Evolutionary conservation across 2,797 vertebrate genomes (phyloP).

Genomic region (Pangasius sanitwongsei): DNA sequence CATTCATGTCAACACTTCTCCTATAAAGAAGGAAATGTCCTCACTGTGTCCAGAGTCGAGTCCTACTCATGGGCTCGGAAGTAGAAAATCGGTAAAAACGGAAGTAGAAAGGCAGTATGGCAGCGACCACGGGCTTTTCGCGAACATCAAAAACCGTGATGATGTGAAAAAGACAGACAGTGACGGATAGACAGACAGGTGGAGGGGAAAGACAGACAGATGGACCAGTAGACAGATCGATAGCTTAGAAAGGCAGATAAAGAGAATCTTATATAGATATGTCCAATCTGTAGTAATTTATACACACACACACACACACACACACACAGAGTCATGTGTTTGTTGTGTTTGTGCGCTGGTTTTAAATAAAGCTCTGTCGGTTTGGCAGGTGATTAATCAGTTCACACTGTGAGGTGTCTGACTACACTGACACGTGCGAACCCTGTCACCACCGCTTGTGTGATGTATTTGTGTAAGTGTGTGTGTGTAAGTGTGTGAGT

Average conservation of each 20-base stretch:
- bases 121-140: no score
- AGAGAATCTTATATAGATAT: neutral
- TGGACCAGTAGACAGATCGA: no score
- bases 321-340: neutral
- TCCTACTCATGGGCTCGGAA: neutral
- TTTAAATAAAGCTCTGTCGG: neutral
- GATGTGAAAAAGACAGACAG: no score
- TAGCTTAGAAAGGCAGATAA: neutral
- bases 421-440: conserved; percentile 4
- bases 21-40: neutral
- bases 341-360: neutral
- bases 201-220: neutral
- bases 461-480: neutral
- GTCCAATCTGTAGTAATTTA: neutral
- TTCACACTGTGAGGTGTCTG: conserved; percentile 10
- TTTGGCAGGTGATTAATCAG: conserved; percentile 19
- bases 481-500: neutral
- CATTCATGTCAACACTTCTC: neutral
- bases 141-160: no score
- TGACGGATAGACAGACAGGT: neutral
- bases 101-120: no score
- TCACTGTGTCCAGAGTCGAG: neutral
- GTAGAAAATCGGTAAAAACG: no score
- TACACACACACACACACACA: neutral
- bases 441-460: neutral